A percentile compares a stretch with the other conserved stretches of the same genome.
These are phyloP conservation scores for Muntiacus reevesi DNA, from an alignment of 2,113 vertebrate genomes.

Conservation along the genomic window DNA sequence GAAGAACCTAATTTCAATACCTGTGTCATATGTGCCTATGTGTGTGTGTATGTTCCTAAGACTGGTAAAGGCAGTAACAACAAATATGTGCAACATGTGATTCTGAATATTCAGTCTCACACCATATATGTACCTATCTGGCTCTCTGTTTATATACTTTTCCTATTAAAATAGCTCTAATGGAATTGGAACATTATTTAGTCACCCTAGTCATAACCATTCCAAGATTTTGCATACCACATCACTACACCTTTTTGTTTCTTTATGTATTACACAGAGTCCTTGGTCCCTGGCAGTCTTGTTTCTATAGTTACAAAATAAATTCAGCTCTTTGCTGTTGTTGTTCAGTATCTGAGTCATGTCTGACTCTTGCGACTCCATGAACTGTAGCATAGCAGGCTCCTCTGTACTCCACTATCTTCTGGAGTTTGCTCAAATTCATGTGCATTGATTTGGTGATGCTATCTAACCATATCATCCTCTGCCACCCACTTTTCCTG, in stretches of 20 bases:
- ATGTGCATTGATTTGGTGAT: not conserved
- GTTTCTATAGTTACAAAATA: not conserved
- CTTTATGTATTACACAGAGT: not conserved
- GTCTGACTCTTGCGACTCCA: rapidly evolving
- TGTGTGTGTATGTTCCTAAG: not conserved
- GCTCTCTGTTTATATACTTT: not conserved
- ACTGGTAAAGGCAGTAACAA: not conserved
- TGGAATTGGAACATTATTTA: not conserved
- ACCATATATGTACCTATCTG: not conserved
- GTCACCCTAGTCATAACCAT: not conserved
- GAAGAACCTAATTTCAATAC: not conserved
- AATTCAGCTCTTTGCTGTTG: not conserved
- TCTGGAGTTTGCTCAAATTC: not conserved
- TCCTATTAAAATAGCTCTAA: not conserved
- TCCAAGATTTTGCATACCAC: not conserved
- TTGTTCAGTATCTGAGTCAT: not conserved
- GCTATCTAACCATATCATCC: not conserved
- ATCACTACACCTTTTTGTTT: not conserved
- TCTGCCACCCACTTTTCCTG: not conserved
- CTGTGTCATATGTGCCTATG: not conserved
- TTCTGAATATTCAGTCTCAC: not conserved
- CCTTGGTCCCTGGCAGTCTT: not conserved
- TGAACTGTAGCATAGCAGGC: not conserved
- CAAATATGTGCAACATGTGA: not conserved
- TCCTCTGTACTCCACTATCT: not conserved